Conservation (phyloP, 92 coral and sea anemone genomes). For the Paramuricea clavata region DNA sequence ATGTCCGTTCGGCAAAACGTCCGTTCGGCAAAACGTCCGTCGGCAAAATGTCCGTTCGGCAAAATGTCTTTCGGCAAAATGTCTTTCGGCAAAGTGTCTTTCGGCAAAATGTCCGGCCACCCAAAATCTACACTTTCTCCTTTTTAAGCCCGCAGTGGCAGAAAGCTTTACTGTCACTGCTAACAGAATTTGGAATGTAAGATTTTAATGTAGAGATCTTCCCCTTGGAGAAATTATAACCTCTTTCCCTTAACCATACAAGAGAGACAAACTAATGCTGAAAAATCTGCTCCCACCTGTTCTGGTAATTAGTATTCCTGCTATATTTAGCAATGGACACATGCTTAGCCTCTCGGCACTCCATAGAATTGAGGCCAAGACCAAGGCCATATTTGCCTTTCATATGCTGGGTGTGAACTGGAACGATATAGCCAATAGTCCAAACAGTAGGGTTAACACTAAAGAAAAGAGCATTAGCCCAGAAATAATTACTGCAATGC, state of each 20-base stretch:
- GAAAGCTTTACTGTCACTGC: neutral
- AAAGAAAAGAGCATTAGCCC: conserved; percentile 48
- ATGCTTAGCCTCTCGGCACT: conserved; percentile 76
- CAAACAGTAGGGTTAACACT: conserved; percentile 47
- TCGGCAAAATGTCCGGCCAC: no score
- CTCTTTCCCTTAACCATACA: conserved; percentile 64
- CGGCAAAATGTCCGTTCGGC: no score
- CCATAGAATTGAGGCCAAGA: conserved; percentile 57
- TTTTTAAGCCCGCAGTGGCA: no score
- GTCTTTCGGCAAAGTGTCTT: no score
- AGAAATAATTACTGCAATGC: conserved; percentile 34
- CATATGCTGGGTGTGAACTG: conserved; percentile 56
- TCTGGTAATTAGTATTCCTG: conserved; percentile 55
- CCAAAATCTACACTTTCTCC: no score
- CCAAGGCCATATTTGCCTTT: conserved; percentile 52
- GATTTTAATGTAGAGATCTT: conserved; percentile 10
- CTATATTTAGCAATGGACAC: conserved; percentile 56
- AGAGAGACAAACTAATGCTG: conserved; percentile 63
- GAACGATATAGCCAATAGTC: conserved; percentile 51
- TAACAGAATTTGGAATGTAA: conserved; percentile 20
- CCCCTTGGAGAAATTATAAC: conserved; percentile 32
- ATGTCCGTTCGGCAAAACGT: no score
- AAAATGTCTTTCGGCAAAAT: no score
- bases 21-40: no score
- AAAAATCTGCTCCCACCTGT: conserved; percentile 70